Base-by-base conservation (phyloP, 1,140 invertebrate genomes). In the Dendroctonus ponderosae region DNA sequence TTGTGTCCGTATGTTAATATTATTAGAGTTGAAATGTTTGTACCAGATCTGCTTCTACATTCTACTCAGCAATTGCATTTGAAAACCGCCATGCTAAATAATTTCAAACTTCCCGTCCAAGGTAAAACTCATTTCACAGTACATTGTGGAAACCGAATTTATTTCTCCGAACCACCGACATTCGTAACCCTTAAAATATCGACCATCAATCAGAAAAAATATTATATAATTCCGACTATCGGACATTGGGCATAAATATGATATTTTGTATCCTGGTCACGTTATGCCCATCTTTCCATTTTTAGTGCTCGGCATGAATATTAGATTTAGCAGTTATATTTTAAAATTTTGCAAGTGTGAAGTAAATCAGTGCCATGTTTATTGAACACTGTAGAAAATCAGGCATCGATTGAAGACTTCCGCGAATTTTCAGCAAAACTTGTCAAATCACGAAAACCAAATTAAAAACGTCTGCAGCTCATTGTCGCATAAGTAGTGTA, bases 211-310 rank as follows among this genome's bases (percentile, higher is more conserved):
- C 42, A 50, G 62, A 58, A 56, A 64, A 65, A 65, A 56, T 62
- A 62, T 56, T 57, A 58, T 58, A 50, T 46, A 46, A 58, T 65
- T 65, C 65, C 50, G 11, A 56, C 15, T 56, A 46, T 58, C 66
- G 66, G 59, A 62, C 66, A 62, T 8, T 67, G 66, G 66, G 66
- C 66, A 67, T 67, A 67, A 67, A 67, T 67, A 56, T 62, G 65
- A 62, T 46, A 62, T 67, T 62, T 56, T 39, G 44, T 56, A 67
- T 9, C 43, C 66, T 48, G 59, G 60, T 62, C 66, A 67, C 66
- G 66, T 67, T 56, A 26, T 62, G 66, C 58, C 59, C 66, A 67
- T 67, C 44, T 52, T 38, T 67, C 66, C 50, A 46, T 57, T 60
- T 67, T 60, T 52, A 53, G 59, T 44, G 37, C 62, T 54, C 43